Evolutionary conservation across 2,113 vertebrate species (phyloP).

Genomic region (Garra rufa): DNA sequence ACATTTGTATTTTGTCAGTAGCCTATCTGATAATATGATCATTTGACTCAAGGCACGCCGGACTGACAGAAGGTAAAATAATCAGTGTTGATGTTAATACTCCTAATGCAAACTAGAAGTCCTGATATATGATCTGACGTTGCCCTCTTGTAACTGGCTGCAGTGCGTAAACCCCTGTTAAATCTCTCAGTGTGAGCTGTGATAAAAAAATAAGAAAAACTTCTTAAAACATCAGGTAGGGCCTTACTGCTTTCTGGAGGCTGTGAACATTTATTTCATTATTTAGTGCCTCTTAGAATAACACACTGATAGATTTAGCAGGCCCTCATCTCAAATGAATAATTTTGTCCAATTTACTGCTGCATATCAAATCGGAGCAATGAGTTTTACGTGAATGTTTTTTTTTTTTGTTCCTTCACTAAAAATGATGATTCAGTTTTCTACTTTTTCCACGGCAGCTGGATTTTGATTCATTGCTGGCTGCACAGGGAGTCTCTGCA

Average conservation of each 20-base stretch:
- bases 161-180: constrained; percentile 3
- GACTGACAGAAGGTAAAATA: not conserved
- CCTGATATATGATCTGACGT: not conserved
- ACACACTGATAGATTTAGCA: constrained; percentile 78
- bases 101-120: not conserved
- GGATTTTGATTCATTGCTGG: constrained; percentile 71
- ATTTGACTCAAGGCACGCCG: not conserved
- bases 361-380: constrained; percentile 72
- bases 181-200: not conserved
- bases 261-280: constrained; percentile 45
- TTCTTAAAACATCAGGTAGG: constrained; percentile 64
- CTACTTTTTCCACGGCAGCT: constrained; percentile 67
- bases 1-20: not conserved
- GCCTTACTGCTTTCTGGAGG: constrained; percentile 62
- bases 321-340: constrained; percentile 74
- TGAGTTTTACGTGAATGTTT: constrained; percentile 63
- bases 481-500: constrained; percentile 58
- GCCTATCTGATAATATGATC: not conserved
- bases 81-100: not conserved
- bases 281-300: constrained; percentile 72
- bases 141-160: not conserved
- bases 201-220: not conserved
- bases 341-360: constrained; percentile 68
- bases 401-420: constrained; percentile 63
- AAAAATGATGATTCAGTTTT: constrained; percentile 62